Evolutionary conservation across 2,888 invertebrate species (phyloP).

Genomic region (Torymus tubicola): DNA sequence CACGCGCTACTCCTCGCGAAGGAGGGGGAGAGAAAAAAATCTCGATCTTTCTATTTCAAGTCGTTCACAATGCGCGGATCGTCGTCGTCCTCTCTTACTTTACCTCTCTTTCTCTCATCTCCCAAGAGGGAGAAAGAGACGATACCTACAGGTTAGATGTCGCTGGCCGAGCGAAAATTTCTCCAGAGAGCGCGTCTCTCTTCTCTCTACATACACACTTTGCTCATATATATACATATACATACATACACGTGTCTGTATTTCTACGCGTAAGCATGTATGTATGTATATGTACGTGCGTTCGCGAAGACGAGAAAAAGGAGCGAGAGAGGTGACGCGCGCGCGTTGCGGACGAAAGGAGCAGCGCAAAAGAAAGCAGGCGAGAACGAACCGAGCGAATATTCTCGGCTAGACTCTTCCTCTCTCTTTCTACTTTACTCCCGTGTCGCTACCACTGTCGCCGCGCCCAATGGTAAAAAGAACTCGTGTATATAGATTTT

Average conservation of each 20-base stretch:
- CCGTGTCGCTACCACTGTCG: too few relatives aligned
- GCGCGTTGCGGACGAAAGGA: neutral
- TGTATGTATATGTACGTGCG: too few relatives aligned
- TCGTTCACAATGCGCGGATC: constrained; percentile 45
- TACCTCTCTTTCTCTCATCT: too few relatives aligned
- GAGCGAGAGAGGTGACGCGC: neutral
- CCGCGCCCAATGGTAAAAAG: too few relatives aligned
- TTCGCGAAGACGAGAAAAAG: constrained; percentile 12
- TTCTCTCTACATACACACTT: too few relatives aligned
- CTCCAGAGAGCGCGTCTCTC: constrained; percentile 13
- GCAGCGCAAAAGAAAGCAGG: neutral
- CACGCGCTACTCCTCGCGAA: constrained; percentile 38
- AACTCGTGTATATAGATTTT: too few relatives aligned
- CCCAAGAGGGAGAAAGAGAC: constrained; percentile 16
- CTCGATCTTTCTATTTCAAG: constrained; percentile 65
- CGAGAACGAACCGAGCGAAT: neutral
- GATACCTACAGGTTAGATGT: constrained; percentile 47
- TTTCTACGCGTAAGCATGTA: too few relatives aligned
- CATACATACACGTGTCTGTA: too few relatives aligned
- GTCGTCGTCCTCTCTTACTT: too few relatives aligned
- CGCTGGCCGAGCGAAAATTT: constrained; percentile 37
- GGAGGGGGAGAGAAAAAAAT: constrained; percentile 48
- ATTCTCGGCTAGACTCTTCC: constrained; percentile 1
- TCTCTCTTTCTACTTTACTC: too few relatives aligned
- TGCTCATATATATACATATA: too few relatives aligned